phyloP scores from a whole-genome alignment of 2,888 invertebrate genomes.

The Meliscaeva auricollis region DNA sequence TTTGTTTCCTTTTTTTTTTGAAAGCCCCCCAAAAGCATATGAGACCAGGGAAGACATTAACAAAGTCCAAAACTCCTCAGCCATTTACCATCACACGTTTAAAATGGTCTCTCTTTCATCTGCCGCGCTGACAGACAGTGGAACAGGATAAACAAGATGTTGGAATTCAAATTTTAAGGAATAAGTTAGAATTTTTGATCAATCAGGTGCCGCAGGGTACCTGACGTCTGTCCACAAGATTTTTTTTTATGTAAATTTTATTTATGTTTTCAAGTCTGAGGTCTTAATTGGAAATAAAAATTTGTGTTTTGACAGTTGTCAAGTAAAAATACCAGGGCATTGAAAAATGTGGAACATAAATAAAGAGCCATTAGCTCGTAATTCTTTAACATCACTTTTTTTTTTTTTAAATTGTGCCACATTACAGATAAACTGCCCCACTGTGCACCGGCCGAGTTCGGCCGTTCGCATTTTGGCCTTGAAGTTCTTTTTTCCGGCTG shows the following conservation, averaged over 20 bases:
- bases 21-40: neutral
- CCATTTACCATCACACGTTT: constrained; percentile 26
- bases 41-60: neutral
- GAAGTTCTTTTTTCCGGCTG: constrained; percentile 57
- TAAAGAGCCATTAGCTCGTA: no score
- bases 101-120: constrained; percentile 40
- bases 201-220: no score
- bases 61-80: constrained; percentile 8
- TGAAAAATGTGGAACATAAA: no score
- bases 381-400: neutral
- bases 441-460: constrained; percentile 12
- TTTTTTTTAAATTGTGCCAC: neutral
- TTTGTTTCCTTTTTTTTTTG: constrained; percentile 1
- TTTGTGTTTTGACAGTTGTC: no score
- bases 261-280: no score
- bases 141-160: neutral
- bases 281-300: no score
- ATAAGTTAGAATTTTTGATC: no score
- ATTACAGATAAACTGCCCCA: neutral
- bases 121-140: constrained; percentile 5
- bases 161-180: no score
- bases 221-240: no score
- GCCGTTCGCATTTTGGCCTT: constrained; percentile 71
- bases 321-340: no score
- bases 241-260: no score